Conservation (phyloP, 2,113 vertebrate genomes). For the Glaucomys volans region DNA sequence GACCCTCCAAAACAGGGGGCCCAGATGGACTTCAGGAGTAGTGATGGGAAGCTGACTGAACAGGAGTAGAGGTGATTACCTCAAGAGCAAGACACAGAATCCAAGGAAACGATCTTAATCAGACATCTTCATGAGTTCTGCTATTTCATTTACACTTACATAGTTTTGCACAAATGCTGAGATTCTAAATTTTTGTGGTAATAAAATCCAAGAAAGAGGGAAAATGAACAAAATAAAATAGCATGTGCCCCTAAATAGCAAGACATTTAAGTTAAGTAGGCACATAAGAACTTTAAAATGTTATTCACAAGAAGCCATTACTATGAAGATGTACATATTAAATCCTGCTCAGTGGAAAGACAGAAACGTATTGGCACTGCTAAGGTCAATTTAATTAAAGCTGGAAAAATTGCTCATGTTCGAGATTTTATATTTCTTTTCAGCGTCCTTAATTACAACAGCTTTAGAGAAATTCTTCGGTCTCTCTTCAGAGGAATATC, state of each 20-base stretch:
- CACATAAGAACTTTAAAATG: slow-evolving; percentile 37
- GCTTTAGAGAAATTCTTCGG: neutral
- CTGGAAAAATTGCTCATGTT: neutral
- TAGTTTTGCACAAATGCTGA: neutral
- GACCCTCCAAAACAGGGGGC: neutral
- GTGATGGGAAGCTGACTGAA: neutral
- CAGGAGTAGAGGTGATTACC: neutral
- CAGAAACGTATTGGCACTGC: neutral
- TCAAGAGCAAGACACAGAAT: neutral
- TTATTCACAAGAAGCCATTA: slow-evolving; percentile 20
- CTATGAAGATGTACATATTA: neutral
- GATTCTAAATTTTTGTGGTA: neutral
- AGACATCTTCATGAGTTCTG: neutral
- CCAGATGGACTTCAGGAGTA: neutral
- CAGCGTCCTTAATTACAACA: neutral
- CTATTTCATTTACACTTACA: neutral
- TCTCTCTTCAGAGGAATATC: neutral
- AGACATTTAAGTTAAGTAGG: neutral
- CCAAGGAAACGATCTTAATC: neutral
- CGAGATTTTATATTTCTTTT: neutral
- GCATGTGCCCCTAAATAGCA: neutral
- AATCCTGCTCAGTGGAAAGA: slow-evolving; percentile 43
- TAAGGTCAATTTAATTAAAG: slow-evolving; percentile 64
- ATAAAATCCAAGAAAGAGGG: neutral
- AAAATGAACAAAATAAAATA: slow-evolving; percentile 12